These are phyloP conservation scores for Orius laevigatus DNA, from an alignment of 1,140 invertebrate species.

Conservation along the genomic window DNA sequence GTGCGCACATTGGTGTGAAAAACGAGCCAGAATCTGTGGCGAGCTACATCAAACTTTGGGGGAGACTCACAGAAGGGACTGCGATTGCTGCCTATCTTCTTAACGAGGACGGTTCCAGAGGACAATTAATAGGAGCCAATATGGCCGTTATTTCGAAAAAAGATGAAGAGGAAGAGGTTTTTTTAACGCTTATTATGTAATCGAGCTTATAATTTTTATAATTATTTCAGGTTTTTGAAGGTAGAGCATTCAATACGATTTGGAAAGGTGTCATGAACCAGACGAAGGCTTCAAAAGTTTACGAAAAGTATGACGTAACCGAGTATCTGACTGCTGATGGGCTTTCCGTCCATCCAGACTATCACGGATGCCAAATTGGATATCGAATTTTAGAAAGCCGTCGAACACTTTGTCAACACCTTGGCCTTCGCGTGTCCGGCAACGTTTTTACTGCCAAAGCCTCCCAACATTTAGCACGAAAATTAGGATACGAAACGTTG, in stretches of 20 bases:
- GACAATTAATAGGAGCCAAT: constrained; percentile 2
- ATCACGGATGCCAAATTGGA: background rate
- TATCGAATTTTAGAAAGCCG: background rate
- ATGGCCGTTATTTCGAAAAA: background rate
- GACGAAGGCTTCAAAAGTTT: background rate
- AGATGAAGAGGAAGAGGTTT: too few relatives aligned
- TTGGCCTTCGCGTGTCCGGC: background rate
- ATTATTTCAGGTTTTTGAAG: too few relatives aligned
- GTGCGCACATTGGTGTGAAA: background rate
- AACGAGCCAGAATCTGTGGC: background rate
- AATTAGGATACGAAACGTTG: too few relatives aligned
- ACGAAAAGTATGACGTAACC: background rate
- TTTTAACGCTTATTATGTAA: too few relatives aligned
- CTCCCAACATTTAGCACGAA: background rate
- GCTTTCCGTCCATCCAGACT: background rate
- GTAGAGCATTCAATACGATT: too few relatives aligned
- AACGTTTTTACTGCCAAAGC: background rate
- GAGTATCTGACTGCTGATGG: background rate
- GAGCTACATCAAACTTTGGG: background rate
- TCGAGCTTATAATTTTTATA: too few relatives aligned
- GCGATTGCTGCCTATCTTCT: background rate
- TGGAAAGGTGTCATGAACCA: background rate
- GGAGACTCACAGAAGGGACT: background rate
- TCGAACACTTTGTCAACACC: background rate
- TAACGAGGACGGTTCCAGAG: background rate